Evolutionary conservation across 1,140 invertebrate genomes (phyloP).

Genomic region (Agrilus planipennis): DNA sequence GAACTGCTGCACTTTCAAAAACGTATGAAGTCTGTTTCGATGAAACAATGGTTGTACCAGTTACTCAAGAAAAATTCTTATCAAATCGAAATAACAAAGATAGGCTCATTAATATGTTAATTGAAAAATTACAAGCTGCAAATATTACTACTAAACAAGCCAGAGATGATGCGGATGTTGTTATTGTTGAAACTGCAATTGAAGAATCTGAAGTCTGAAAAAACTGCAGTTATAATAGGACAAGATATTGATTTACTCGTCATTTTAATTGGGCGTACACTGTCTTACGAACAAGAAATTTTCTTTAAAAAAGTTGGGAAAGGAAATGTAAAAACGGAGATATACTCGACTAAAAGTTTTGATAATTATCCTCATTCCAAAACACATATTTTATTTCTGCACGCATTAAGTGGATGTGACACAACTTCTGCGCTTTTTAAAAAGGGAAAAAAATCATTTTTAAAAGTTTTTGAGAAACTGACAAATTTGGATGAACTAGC

Average conservation of each 20-base stretch:
- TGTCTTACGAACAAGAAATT: too few species aligned
- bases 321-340: too few species aligned
- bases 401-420: conserved; percentile 31
- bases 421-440: conserved; percentile 30
- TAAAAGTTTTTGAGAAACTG: conserved; percentile 18
- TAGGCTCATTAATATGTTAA: conserved; percentile 2
- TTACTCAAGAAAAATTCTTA: conserved; percentile 1
- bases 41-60: not conserved
- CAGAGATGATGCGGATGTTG: conserved; percentile 4
- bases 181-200: conserved; percentile 8
- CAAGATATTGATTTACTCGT: too few species aligned
- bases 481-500: conserved; percentile 22
- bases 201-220: too few species aligned
- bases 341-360: too few species aligned
- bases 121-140: not conserved
- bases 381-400: conserved; percentile 28
- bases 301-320: too few species aligned
- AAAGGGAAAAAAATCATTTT: conserved; percentile 25
- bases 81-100: conserved; percentile 7
- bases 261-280: too few species aligned
- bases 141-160: not conserved
- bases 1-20: not conserved
- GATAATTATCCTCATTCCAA: too few species aligned
- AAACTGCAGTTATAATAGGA: too few species aligned
- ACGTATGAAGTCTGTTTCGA: not conserved